Conservation (phyloP, 92 coral and sea anemone genomes). For the Parazoanthus swiftii region DNA sequence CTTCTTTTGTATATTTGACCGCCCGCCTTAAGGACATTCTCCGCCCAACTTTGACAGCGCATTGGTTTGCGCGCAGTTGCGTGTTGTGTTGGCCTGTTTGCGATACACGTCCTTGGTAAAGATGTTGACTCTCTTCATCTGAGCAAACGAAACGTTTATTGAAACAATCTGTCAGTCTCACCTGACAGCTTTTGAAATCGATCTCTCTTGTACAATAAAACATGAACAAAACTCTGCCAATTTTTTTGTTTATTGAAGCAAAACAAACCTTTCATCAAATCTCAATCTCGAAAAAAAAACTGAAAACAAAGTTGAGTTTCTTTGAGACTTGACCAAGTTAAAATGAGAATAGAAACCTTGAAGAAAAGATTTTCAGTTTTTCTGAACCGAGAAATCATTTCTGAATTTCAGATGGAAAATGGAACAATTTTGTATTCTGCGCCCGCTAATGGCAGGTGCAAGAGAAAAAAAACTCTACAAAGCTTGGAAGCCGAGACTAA, state of each 20-base stretch:
- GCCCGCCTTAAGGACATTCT: not conserved
- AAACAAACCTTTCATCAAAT: not conserved
- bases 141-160: constrained; percentile 27
- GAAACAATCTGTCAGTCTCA: constrained; percentile 30
- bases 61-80: not conserved
- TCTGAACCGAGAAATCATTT: not conserved
- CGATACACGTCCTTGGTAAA: not conserved
- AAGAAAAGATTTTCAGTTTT: not conserved
- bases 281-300: not conserved
- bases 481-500: not conserved
- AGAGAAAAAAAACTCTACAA: not conserved
- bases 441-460: constrained; percentile 24
- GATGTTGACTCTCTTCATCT: constrained; percentile 35
- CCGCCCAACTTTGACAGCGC: not conserved
- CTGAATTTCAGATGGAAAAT: not conserved
- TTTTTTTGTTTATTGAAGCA: constrained; percentile 21
- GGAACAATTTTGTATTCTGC: not conserved
- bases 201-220: constrained; percentile 46
- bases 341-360: not conserved
- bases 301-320: not conserved
- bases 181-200: constrained; percentile 39
- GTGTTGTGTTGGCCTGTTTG: not conserved
- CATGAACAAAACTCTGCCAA: constrained; percentile 27
- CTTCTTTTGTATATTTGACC: not conserved
- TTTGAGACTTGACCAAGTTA: not conserved